Base-by-base conservation (phyloP, 53 echinoderm and acorn worm genomes). In the Arbacia lixula region DNA sequence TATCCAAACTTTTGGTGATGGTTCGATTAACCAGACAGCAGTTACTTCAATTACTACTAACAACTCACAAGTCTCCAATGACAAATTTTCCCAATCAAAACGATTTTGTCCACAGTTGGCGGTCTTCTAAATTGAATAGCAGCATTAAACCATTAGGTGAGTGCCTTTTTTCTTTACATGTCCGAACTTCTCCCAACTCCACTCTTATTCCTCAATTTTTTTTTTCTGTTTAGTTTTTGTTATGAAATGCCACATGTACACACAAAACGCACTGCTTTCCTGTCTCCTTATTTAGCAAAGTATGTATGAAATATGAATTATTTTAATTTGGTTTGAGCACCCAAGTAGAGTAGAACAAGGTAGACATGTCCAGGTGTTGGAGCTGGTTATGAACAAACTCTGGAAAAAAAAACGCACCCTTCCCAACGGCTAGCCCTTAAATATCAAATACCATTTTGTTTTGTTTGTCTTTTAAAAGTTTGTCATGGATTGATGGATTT, bases 71-170 rank as follows among this genome's bases (percentile, higher is more conserved):
- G 51, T 51, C 50, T 28, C 38, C 42, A 81, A 29, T 81, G 43
- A 63, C 32, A 81, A 63, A 63, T 77, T 77, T 43, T 63, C 82
- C 62, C 82, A 42, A 81, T 81, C 62, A 81, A 81, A 81, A 81
- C 56, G 43, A 81, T 81, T 81, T 81, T 81, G 64, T 81, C 51
- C 64, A 81, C 82, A 81, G 82, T 81, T 81, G 82, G 82, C 82
- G 82, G 82, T 81, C 82, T 81, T 81, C 82, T 81, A 81, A 81
- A 81, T 63, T 81, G 64, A 81, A 81, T 50, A 81, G 42, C 82
- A 81, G 82, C 62, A 81, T 81, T 81, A 81, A 81, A 34, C 52
- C 29, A 81, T 77, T 81, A 81, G 82, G 82, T 81, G 82, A 81
- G 82, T 81, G 82, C 82, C 82, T 81, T 63, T 57, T 81, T 81